A percentile compares a stretch with the other conserved stretches of the same genome.
Conservation (phyloP, 1,140 invertebrate species). For the Heterodera carotae region DNA sequence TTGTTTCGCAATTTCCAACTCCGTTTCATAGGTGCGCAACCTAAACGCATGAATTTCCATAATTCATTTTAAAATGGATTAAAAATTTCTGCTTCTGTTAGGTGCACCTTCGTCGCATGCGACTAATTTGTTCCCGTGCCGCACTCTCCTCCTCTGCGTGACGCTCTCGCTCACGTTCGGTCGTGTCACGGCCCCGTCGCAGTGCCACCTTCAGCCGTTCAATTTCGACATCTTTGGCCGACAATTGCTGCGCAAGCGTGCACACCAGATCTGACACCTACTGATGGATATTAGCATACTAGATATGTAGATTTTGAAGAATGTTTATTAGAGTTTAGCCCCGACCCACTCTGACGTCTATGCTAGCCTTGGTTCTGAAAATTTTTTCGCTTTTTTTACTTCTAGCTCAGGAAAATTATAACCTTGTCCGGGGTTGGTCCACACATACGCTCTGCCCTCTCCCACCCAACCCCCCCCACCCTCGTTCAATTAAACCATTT, state of each 20-base stretch:
- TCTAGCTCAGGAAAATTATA: no score
- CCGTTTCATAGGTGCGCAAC: constrained; percentile 3
- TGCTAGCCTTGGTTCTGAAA: no score
- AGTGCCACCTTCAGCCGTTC: constrained; percentile 5
- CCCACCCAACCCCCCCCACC: no score
- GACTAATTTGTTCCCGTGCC: constrained; percentile 20
- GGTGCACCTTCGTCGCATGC: constrained; percentile 5
- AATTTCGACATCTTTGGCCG: constrained; percentile 25
- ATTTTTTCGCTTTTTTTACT: no score
- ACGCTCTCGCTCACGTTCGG: background rate
- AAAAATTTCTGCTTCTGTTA: background rate
- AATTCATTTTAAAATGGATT: constrained; percentile 11
- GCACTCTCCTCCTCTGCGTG: background rate
- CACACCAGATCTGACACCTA: constrained; percentile 22
- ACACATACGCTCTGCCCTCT: no score
- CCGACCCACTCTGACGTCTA: no score
- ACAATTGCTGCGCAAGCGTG: constrained; percentile 24
- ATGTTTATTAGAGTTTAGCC: no score
- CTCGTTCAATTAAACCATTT: no score
- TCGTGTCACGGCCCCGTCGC: background rate
- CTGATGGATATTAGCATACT: background rate
- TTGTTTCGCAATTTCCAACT: background rate
- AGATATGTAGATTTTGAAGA: background rate
- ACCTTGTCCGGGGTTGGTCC: no score
- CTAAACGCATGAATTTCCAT: background rate